Percentiles rank a stretch among this genome's conserved stretches.
phyloP scores from a whole-genome alignment of 2,888 invertebrate species.

The Amphipoea oculea region DNA sequence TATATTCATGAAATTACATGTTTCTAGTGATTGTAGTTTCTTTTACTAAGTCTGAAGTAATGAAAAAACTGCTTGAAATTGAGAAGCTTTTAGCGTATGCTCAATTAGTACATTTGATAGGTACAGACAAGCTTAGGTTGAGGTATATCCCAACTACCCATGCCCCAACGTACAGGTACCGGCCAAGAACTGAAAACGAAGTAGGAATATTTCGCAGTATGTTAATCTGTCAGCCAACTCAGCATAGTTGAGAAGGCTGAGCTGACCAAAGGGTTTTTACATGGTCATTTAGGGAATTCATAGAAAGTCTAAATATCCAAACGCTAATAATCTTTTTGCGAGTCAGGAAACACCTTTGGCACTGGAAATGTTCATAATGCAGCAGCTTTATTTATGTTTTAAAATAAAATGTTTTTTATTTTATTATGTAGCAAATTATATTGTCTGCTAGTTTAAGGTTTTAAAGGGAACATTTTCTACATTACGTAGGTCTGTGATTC shows the following conservation, averaged over 20 bases:
- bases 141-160: not conserved
- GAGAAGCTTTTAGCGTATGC: not conserved
- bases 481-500: slow-evolving; percentile 56
- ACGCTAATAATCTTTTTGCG: not conserved
- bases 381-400: slow-evolving; percentile 34
- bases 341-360: slow-evolving; percentile 26
- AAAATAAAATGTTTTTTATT: slow-evolving; percentile 48
- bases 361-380: slow-evolving; percentile 45
- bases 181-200: not conserved
- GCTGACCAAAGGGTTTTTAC: not conserved
- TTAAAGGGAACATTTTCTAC: slow-evolving; percentile 56
- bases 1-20: not conserved
- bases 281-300: not conserved
- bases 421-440: slow-evolving; percentile 48
- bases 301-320: not conserved
- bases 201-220: not conserved
- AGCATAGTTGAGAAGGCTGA: not conserved
- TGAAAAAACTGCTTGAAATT: slow-evolving; percentile 4
- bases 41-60: not conserved
- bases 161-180: not conserved
- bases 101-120: not conserved
- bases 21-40: not conserved
- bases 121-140: not conserved
- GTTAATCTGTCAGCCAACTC: not conserved
- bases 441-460: slow-evolving; percentile 60